A percentile compares a stretch with the other conserved stretches of the same genome.
These are phyloP conservation scores for Apolygus lucorum DNA, from an alignment of 1,140 invertebrate genomes.

Conservation along the genomic window DNA sequence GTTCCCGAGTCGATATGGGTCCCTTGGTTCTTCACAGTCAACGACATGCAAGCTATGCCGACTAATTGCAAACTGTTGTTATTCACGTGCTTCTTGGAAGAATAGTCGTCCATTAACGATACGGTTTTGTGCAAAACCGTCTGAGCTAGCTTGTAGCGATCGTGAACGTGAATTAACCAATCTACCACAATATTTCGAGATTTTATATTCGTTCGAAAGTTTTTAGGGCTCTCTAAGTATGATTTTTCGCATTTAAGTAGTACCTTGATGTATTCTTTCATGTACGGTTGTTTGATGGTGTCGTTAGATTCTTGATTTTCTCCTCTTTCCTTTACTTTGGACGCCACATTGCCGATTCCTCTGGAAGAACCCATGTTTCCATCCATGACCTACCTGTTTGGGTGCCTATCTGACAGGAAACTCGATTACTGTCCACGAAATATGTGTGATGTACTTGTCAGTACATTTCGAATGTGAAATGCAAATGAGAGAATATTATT, in stretches of 20 bases:
- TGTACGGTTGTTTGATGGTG: background rate
- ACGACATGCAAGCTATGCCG: background rate
- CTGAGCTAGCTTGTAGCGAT: conserved; percentile 20
- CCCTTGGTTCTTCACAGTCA: background rate
- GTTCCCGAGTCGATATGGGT: background rate
- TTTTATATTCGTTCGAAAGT: background rate
- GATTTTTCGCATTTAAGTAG: background rate
- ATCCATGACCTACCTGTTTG: no score
- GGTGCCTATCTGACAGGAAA: no score
- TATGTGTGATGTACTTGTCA: no score
- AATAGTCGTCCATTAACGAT: background rate
- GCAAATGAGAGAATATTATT: no score
- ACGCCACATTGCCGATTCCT: no score
- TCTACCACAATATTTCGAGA: conserved; percentile 7
- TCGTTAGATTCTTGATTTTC: no score
- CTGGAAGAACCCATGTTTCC: no score
- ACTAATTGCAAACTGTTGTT: background rate
- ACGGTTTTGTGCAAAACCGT: background rate
- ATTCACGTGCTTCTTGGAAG: background rate
- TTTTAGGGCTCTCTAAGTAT: background rate
- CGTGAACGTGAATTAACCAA: conserved; percentile 23
- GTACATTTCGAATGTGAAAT: no score
- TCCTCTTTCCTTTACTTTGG: no score
- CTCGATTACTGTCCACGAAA: no score
- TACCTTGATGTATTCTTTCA: background rate